Base-by-base conservation (phyloP, 2,113 vertebrate genomes). In the Triplophysa rosa region DNA sequence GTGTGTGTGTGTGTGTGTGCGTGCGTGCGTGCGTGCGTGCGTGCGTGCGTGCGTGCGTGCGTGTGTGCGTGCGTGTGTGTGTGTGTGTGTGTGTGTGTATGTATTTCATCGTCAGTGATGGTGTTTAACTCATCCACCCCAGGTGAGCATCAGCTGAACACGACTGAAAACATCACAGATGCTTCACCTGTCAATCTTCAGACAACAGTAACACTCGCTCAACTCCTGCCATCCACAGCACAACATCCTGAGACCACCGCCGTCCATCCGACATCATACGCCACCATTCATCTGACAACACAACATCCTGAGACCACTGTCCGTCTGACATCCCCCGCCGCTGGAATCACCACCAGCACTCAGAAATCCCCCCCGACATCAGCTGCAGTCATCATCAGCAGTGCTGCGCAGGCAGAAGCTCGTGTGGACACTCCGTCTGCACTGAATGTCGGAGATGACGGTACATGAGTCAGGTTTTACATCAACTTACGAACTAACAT, bases 371-470 rank as follows among this genome's bases (percentile, higher is more conserved):
- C 87, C 82, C 78, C 76, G 83, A 85, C 65, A 77, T n/a, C 83
- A 42, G 80, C 83, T 69, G 82, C 86, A 67, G 87, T 75, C 67
- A 85, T 87, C 47, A 71, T 79, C 86, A 86, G 69, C 88, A 72
- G 88, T 70, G 23, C 84, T 6, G 17, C 84, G 71, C 87, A 87
- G 59, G 23, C 86, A 66, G 85, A 87, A 69, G 1, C 42, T 68
- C 88, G 67, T 23, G 59, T 54, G 4, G 86, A 83, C 79, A 85
- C 68, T n/a, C 79, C 86, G 16, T 89, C 90, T 21, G 86, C 89
- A 84, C 91, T 92, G 84, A 93, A 90, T 37, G 83, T 89, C 62
- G 64, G 80, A n/a, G 89, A 87, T 0, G 79, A 86, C 11, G 75
- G 91, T 92, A 88, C 88, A 93, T 88, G 80, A 73, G 61, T 29